These are phyloP conservation scores for Cyprinodon tularosa DNA, from an alignment of 2,113 vertebrate genomes.

Conservation along the genomic window DNA sequence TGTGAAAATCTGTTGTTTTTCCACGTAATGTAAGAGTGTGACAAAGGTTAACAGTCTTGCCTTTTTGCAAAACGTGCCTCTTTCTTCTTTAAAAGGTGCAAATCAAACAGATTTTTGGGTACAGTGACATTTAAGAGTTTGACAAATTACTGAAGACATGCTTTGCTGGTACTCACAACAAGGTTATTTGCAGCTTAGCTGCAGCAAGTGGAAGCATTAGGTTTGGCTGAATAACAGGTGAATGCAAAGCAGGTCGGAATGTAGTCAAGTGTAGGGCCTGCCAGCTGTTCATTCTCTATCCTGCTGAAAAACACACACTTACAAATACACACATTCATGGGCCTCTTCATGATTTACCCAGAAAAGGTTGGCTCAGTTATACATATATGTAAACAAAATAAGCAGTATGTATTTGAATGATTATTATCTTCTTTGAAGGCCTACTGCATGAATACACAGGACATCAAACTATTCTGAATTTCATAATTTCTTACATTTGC, in stretches of 20 bases:
- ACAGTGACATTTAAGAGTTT: conserved; percentile 59
- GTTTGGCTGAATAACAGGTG: conserved; percentile 74
- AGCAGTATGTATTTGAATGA: conserved; percentile 1
- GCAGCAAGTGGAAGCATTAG: conserved; percentile 71
- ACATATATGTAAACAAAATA: conserved; percentile 33
- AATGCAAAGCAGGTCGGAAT: conserved; percentile 76
- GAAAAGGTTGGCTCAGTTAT: conserved; percentile 10
- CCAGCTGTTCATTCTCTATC: conserved; percentile 69
- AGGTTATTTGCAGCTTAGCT: conserved; percentile 69
- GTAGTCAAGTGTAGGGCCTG: conserved; percentile 69
- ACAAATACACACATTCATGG: conserved; percentile 11
- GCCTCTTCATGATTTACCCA: conserved; percentile 12
- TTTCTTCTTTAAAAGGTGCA: conserved; percentile 16
- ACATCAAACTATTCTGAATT: not conserved
- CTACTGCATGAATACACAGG: not conserved
- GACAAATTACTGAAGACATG: conserved; percentile 50
- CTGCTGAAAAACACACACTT: conserved; percentile 23
- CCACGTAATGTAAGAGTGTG: conserved; percentile 8
- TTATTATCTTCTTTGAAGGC: not conserved
- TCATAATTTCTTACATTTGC: not conserved
- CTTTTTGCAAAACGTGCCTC: not conserved
- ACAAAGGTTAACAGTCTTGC: conserved; percentile 8
- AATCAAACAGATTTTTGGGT: conserved; percentile 17
- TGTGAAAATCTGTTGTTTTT: conserved; percentile 10
- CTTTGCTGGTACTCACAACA: conserved; percentile 36